Evolutionary conservation across 2,113 vertebrate species (phyloP).

Genomic region (Odocoileus hemionus): DNA sequence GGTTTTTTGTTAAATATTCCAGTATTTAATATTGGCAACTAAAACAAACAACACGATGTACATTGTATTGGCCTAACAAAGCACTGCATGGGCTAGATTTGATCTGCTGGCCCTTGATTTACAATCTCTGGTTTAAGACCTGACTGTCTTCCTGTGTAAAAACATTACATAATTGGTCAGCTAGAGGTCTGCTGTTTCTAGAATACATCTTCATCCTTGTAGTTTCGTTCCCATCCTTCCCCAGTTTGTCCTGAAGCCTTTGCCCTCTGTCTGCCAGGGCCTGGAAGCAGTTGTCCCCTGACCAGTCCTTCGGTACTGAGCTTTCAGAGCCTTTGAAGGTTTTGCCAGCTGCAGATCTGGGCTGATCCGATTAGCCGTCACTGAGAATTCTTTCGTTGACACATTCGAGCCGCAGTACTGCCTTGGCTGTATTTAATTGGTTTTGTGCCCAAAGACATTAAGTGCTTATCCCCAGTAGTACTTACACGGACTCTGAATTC

Average conservation of each 20-base stretch:
- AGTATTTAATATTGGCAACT: background rate
- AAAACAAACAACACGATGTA: background rate
- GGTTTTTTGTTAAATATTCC: background rate
- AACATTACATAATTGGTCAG: background rate
- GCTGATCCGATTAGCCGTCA: background rate
- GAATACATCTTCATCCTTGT: background rate
- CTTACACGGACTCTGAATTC: background rate
- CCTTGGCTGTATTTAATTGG: background rate
- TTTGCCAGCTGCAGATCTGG: background rate
- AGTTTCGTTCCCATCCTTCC: background rate
- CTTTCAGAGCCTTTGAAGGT: background rate
- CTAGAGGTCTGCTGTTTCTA: background rate
- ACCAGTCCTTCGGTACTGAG: background rate
- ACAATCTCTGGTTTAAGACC: background rate
- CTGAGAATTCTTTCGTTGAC: background rate
- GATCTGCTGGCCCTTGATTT: background rate
- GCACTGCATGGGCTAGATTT: background rate
- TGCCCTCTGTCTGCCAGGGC: background rate
- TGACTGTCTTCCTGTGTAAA: background rate
- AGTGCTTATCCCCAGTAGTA: conserved; percentile 7
- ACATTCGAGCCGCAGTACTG: background rate
- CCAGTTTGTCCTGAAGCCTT: background rate
- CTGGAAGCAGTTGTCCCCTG: background rate
- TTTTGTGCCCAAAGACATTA: conserved; percentile 24
- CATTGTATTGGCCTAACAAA: background rate